Evolutionary conservation across 2,797 vertebrate species (phyloP).

Genomic region (Coracias cyanogaster): DNA sequence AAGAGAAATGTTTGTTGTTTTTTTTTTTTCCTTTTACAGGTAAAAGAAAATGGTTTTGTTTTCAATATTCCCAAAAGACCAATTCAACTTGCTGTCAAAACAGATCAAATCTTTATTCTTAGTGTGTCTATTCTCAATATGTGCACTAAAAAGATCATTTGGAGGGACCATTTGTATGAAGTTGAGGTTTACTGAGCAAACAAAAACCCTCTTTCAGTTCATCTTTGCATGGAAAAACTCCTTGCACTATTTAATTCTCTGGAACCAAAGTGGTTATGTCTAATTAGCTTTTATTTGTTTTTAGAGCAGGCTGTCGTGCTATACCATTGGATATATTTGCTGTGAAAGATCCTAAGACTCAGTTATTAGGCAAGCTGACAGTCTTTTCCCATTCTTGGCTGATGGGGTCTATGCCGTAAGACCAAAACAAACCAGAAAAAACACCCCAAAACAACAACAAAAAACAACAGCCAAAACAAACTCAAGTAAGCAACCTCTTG

Average conservation of each 20-base stretch:
- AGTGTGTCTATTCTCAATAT: neutral
- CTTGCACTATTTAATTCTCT: neutral
- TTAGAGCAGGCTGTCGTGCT: neutral
- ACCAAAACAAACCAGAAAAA: too few species aligned
- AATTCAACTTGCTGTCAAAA: neutral
- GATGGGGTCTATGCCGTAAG: neutral
- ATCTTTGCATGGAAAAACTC: neutral
- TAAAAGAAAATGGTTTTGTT: constrained; percentile 32
- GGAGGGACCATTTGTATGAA: neutral
- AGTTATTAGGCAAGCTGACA: neutral
- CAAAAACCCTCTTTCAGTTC: neutral
- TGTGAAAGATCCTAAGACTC: neutral
- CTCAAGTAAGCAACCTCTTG: neutral
- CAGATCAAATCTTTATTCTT: neutral
- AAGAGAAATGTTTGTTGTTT: neutral
- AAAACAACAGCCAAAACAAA: too few species aligned
- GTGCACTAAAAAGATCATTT: neutral
- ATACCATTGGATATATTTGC: neutral
- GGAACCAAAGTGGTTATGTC: neutral
- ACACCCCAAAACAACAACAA: neutral
- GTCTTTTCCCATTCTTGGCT: neutral
- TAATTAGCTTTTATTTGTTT: neutral
- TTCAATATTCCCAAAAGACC: neutral
- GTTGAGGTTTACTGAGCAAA: neutral
- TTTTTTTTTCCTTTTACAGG: neutral